phyloP scores from a whole-genome alignment of 2,113 vertebrate genomes.

The Anseranas semipalmata region DNA sequence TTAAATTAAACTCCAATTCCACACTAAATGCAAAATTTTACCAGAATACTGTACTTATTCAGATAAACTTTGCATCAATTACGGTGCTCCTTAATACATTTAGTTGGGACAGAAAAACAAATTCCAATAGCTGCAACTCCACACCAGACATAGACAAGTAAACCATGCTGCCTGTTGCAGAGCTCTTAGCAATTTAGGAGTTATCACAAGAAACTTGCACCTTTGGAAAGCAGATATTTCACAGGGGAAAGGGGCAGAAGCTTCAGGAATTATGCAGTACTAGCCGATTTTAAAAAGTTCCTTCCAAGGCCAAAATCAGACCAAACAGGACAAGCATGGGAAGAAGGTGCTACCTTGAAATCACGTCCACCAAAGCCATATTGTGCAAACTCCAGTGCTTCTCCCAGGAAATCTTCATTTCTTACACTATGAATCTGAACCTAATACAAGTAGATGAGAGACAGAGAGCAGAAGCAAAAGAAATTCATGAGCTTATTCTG shows the following conservation, averaged over 20 bases:
- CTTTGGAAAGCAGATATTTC: background rate
- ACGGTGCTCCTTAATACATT: background rate
- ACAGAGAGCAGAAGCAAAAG: background rate
- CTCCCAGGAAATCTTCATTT: background rate
- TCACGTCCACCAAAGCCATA: background rate
- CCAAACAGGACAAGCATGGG: background rate
- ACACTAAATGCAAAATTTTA: background rate
- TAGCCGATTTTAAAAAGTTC: background rate
- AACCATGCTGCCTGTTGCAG: background rate
- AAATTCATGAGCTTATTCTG: background rate
- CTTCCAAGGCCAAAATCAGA: background rate
- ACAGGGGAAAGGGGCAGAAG: background rate
- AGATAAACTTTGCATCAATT: background rate
- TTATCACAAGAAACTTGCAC: background rate
- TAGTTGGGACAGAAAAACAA: background rate
- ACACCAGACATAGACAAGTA: background rate
- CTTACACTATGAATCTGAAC: background rate
- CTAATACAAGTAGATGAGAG: background rate
- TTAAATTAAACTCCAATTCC: conserved; percentile 7
- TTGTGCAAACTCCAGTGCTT: background rate
- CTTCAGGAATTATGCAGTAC: background rate
- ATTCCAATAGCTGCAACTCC: background rate
- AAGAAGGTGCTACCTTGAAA: background rate
- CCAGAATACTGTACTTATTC: background rate
- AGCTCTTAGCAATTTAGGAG: background rate